Conservation (phyloP, 2,113 vertebrate species). For the Rattus norvegicus region GRCr8 NC_086025.1:44069001-44069500, state of each 20-base stretch:
- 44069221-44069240: background rate
- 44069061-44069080: background rate
- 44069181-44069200: background rate
- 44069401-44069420: slow-evolving; percentile 52
- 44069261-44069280: background rate
- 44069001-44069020: slow-evolving; percentile 16
- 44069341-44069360: background rate
- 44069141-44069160: background rate
- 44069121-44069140: background rate
- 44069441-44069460: slow-evolving; percentile 45
- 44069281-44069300: background rate
- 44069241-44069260: background rate
- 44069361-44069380: slow-evolving; percentile 60
- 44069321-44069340: slow-evolving; percentile 23
- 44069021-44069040: background rate
- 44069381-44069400: background rate
- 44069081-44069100: background rate
- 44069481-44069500: slow-evolving; percentile 61
- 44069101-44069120: background rate
- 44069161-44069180: background rate
- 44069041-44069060: background rate
- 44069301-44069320: background rate
- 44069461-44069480: slow-evolving; percentile 6
- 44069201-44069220: background rate
- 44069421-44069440: slow-evolving; percentile 55